phyloP scores from a whole-genome alignment of 2,113 vertebrate species.

The Bothrops jararaca region DNA sequence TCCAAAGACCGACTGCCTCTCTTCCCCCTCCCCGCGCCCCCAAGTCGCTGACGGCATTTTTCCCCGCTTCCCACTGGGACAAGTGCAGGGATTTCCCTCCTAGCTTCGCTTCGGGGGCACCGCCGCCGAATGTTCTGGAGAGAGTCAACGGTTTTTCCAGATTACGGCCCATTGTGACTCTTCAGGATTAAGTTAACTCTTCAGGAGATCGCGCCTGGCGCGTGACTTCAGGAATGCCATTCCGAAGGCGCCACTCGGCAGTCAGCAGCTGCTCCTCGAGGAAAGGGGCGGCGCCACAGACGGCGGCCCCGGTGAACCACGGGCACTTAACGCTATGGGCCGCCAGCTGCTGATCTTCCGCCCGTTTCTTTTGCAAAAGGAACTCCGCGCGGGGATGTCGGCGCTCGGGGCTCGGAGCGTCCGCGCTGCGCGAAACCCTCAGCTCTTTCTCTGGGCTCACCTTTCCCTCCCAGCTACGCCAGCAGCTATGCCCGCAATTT shows the following conservation, averaged over 20 bases:
- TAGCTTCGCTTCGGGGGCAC: background rate
- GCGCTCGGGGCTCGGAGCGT: background rate
- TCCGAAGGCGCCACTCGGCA: background rate
- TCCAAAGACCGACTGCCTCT: background rate
- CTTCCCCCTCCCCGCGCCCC: background rate
- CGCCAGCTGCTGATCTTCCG: background rate
- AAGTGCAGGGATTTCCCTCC: background rate
- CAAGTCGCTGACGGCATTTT: background rate
- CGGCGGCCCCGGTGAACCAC: background rate
- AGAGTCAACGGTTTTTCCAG: background rate
- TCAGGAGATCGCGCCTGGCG: accelerated
- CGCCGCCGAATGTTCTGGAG: background rate
- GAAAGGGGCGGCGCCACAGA: background rate
- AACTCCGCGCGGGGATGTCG: background rate
- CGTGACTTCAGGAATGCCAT: background rate
- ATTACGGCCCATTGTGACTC: background rate
- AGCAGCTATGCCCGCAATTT: background rate
- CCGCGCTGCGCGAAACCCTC: background rate
- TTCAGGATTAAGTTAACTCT: background rate
- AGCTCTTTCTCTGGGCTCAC: background rate
- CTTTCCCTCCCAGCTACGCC: background rate
- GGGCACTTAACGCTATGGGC: background rate
- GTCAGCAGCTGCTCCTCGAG: background rate
- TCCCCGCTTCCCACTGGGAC: background rate
- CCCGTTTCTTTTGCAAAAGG: background rate